These are phyloP conservation scores for Heterodera carotae DNA, from an alignment of 1,140 invertebrate genomes.

Conservation along the genomic window DNA sequence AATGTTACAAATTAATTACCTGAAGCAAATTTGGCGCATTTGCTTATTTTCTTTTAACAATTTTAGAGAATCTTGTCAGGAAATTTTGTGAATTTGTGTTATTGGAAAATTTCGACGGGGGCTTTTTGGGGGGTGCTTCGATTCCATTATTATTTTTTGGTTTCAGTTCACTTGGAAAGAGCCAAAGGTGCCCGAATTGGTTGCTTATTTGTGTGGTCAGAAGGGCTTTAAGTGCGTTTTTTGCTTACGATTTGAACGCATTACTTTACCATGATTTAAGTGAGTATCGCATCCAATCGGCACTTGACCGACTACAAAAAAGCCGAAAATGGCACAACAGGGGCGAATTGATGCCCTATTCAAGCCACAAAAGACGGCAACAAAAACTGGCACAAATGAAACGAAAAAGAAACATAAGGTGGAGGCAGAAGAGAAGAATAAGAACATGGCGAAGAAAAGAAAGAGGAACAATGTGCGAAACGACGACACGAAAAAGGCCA, in stretches of 20 bases:
- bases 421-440: slow-evolving; percentile 30
- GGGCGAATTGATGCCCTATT: slow-evolving; percentile 93
- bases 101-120: too few species aligned
- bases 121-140: too few species aligned
- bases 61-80: too few species aligned
- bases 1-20: too few species aligned
- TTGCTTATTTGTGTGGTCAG: slow-evolving; percentile 86
- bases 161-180: slow-evolving; percentile 83
- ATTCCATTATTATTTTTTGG: slow-evolving; percentile 65
- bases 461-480: slow-evolving; percentile 9
- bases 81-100: too few species aligned
- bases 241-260: background rate
- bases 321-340: slow-evolving; percentile 81
- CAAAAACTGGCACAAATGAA: slow-evolving; percentile 29
- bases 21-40: too few species aligned
- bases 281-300: slow-evolving; percentile 87
- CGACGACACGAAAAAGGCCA: too few species aligned
- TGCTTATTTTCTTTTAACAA: too few species aligned
- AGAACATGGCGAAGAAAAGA: background rate
- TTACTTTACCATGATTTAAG: slow-evolving; percentile 67
- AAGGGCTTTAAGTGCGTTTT: slow-evolving; percentile 72
- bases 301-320: slow-evolving; percentile 87
- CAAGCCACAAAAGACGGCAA: slow-evolving; percentile 67
- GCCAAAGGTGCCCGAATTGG: slow-evolving; percentile 89
- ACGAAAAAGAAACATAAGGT: slow-evolving; percentile 52